phyloP scores from a whole-genome alignment of 2,888 invertebrate species.

The Bugula neritina region DNA sequence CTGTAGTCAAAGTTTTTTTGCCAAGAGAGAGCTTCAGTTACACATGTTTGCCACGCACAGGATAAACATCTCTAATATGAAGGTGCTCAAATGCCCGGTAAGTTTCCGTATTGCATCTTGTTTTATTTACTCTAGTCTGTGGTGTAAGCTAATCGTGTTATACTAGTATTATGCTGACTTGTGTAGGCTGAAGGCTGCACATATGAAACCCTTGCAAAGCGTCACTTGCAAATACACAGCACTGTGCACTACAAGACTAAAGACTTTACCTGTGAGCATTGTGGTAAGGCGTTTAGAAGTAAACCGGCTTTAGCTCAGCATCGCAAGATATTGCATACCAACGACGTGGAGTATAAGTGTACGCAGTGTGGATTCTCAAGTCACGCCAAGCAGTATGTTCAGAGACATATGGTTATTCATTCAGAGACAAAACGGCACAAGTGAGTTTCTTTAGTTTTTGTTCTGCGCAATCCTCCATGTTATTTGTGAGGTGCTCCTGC shows the following conservation, averaged over 20 bases:
- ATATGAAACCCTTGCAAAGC: conserved; percentile 15
- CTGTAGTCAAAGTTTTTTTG: conserved; percentile 23
- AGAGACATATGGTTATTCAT: conserved; percentile 25
- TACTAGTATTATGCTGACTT: neutral
- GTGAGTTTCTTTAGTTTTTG: conserved; percentile 4
- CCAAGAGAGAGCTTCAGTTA: conserved; percentile 16
- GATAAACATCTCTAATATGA: conserved; percentile 23
- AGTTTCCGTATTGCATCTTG: neutral
- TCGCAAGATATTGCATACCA: conserved; percentile 13
- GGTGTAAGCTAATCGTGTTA: too few species aligned
- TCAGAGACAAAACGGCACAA: neutral
- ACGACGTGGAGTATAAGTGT: conserved; percentile 8
- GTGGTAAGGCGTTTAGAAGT: conserved; percentile 25
- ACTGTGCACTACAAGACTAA: conserved; percentile 3
- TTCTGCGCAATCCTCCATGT: neutral
- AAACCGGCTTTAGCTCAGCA: conserved; percentile 22
- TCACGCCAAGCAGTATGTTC: conserved; percentile 27
- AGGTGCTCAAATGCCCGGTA: conserved; percentile 17
- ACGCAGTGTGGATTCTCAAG: conserved; percentile 20
- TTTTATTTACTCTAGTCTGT: neutral
- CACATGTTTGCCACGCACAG: conserved; percentile 26
- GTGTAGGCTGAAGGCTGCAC: conserved; percentile 5
- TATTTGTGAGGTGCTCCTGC: neutral
- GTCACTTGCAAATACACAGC: conserved; percentile 17
- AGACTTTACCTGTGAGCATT: conserved; percentile 12